These are phyloP conservation scores for Meloe dianella DNA, from an alignment of 2,888 invertebrate species.

Conservation along the genomic window DNA sequence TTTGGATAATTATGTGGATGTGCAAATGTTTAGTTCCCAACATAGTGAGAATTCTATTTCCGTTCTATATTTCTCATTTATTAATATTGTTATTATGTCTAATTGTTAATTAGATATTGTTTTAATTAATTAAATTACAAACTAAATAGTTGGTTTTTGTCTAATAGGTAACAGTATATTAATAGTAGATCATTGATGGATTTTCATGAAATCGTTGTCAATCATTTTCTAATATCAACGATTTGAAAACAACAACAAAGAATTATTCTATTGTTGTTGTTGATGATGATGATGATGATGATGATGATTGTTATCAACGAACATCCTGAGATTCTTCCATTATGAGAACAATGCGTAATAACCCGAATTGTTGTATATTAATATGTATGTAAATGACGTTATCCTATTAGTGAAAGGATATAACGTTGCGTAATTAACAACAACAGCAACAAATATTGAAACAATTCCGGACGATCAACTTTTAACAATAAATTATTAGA, in stretches of 20 bases:
- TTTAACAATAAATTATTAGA: neutral
- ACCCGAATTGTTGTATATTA: neutral
- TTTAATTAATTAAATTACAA: neutral
- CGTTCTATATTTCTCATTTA: neutral
- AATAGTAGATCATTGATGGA: neutral
- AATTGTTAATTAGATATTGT: neutral
- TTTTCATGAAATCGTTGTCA: neutral
- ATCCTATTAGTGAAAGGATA: conserved; percentile 1
- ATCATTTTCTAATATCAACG: neutral
- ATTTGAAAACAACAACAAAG: neutral
- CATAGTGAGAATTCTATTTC: neutral
- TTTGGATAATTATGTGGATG: neutral
- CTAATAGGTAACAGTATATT: no score
- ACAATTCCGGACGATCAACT: neutral
- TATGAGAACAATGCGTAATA: neutral
- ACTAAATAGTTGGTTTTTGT: no score
- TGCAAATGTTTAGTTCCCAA: neutral
- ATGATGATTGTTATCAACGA: neutral
- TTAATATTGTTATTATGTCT: no score
- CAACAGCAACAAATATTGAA: neutral
- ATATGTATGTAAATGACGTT: neutral
- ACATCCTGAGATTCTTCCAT: neutral
- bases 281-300: neutral
- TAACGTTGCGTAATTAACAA: neutral
- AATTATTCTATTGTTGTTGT: neutral